A percentile compares a stretch with the other conserved stretches of the same genome.
Evolutionary conservation across 2,797 vertebrate species (phyloP).

Genomic region (Hyperoplus lanceolatus): DNA sequence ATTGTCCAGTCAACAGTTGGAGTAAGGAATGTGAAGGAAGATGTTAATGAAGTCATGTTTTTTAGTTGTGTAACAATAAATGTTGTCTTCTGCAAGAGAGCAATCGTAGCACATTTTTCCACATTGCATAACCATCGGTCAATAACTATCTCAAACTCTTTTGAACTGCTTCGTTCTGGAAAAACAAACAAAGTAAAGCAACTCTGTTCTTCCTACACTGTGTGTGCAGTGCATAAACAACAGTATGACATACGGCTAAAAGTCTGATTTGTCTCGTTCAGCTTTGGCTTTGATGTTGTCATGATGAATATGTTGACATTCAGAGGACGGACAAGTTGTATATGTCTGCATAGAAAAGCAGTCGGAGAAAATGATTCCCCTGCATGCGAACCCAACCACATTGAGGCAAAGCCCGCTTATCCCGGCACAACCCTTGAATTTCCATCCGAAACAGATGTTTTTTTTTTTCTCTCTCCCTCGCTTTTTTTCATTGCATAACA

Average conservation of each 20-base stretch:
- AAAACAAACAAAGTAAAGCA: background rate
- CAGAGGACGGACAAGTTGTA: slow-evolving; percentile 64
- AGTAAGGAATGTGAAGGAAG: background rate
- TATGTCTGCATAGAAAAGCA: slow-evolving; percentile 66
- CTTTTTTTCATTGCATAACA: slow-evolving; percentile 78
- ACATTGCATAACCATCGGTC: slow-evolving; percentile 45
- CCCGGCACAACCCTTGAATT: slow-evolving; percentile 68
- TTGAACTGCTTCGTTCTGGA: background rate
- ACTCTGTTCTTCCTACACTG: slow-evolving; percentile 19
- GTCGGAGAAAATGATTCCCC: slow-evolving; percentile 68
- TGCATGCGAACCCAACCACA: slow-evolving; percentile 81
- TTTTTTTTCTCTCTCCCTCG: slow-evolving; percentile 24
- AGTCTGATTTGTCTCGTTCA: slow-evolving; percentile 35
- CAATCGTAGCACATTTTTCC: slow-evolving; percentile 2
- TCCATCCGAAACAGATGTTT: slow-evolving; percentile 84
- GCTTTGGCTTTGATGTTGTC: slow-evolving; percentile 21
- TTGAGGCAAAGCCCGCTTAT: slow-evolving; percentile 59
- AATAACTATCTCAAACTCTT: slow-evolving; percentile 23
- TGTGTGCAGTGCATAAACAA: background rate
- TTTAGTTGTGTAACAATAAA: background rate
- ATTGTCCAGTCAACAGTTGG: background rate
- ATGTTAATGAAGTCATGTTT: slow-evolving; percentile 7
- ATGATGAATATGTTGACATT: slow-evolving; percentile 44
- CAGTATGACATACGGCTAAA: background rate
- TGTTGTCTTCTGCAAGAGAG: background rate